Base-by-base conservation (phyloP, 2,888 invertebrate species). In the Mesodorylaimus sp. region DNA sequence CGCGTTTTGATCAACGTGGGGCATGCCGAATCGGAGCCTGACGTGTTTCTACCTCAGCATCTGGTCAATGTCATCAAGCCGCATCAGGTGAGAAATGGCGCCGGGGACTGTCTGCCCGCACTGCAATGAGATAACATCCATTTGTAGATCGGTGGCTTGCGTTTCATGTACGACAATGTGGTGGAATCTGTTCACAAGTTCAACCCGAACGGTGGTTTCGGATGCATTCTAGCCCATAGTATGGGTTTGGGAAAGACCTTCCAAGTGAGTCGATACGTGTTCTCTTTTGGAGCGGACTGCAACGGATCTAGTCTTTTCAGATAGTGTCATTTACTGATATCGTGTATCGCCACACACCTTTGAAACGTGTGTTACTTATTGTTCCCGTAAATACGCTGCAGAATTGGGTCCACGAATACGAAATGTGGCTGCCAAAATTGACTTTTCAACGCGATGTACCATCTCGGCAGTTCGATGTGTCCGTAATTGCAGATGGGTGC, bases 231-330 rank as follows among this genome's bases (percentile, higher is more conserved):
- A 48, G 95, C 95, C 1, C 95, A 97, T 73, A 89, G 89, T 42
- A 97, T 97, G 97, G 97, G 97, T 1, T 75, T 97, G 27, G 97
- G 97, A n/a, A 97, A 97, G 73, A 97, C 95, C 0, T 73, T 97
- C 51, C 73, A 74, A 59, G 60, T 62, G 43, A 42, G 16, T n/a
- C n/a, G n/a, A n/a, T n/a, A n/a, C n/a, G n/a, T n/a, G n/a, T 2
- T 42, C 3, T 1, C 23, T 50, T 19, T 7, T 1, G 13, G 5
- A 3, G 10, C 36, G 10, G 36, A 10, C 16, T 32, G 16, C 16
- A 32, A 16, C 16, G 36, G 36, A 16, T 13, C 16, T 32, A 16
- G 36, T 10, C 24, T n/a, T 53, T 56, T 10, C 56, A 74, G 73
- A 83, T 93, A 50, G 84, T 93, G 50, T 84, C 87, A 56, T 95